Conservation (phyloP, 2,888 invertebrate species). For the Crocallis elinguaria region DNA sequence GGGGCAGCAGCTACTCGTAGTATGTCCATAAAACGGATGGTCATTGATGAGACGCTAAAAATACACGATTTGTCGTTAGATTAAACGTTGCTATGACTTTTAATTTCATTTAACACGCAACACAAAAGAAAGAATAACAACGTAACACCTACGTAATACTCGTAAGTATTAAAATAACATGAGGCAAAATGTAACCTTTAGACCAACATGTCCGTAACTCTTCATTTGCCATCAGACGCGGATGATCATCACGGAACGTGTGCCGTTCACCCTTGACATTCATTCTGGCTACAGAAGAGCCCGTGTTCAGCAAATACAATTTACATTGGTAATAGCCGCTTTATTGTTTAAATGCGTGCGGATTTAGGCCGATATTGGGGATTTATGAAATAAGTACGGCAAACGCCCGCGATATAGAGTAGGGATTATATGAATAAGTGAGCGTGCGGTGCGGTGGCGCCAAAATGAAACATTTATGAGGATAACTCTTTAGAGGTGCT, state of each 20-base stretch:
- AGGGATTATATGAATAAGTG: slow-evolving; percentile 41
- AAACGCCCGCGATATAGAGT: slow-evolving; percentile 45
- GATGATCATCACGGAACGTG: slow-evolving; percentile 45
- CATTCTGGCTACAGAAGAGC: slow-evolving; percentile 34
- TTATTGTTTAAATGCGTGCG: slow-evolving; percentile 50
- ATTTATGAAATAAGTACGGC: slow-evolving; percentile 46
- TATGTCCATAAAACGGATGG: slow-evolving; percentile 17
- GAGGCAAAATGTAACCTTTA: slow-evolving; percentile 42
- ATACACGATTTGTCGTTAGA: slow-evolving; percentile 16
- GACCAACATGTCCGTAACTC: slow-evolving; percentile 27
- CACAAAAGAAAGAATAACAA: slow-evolving; percentile 26
- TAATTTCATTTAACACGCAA: slow-evolving; percentile 16
- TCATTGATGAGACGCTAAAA: slow-evolving; percentile 17
- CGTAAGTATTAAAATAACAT: slow-evolving; percentile 25
- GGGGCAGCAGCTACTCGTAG: too few relatives aligned
- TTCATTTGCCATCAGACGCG: slow-evolving; percentile 38
- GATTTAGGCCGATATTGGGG: slow-evolving; percentile 39
- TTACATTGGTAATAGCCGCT: slow-evolving; percentile 52
- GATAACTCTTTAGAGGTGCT: slow-evolving; percentile 51
- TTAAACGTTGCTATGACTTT: slow-evolving; percentile 18
- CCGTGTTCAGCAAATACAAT: slow-evolving; percentile 44
- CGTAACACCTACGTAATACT: slow-evolving; percentile 21
- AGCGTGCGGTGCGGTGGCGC: slow-evolving; percentile 32
- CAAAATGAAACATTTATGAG: slow-evolving; percentile 55
- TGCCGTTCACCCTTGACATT: slow-evolving; percentile 53